Evolutionary conservation across 2,113 vertebrate genomes (phyloP).

Genomic region (Oplegnathus fasciatus): DNA sequence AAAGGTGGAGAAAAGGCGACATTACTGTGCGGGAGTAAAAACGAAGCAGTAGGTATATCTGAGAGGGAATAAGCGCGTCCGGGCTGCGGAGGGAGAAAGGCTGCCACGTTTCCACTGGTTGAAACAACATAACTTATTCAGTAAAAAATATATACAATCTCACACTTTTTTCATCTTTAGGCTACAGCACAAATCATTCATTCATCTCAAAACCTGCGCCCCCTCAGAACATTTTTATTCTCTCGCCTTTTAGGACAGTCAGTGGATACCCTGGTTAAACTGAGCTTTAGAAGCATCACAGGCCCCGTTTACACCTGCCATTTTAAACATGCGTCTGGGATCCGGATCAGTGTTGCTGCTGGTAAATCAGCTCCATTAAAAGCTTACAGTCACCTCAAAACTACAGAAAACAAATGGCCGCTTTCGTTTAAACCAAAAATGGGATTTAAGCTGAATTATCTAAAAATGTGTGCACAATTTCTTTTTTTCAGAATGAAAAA

Average conservation of each 20-base stretch:
- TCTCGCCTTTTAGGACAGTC: constrained; percentile 63
- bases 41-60: constrained; percentile 47
- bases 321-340: constrained; percentile 53
- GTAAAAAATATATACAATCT: constrained; percentile 97
- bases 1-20: constrained; percentile 69
- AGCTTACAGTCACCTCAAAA: not conserved
- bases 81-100: constrained; percentile 57
- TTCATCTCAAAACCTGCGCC: constrained; percentile 60
- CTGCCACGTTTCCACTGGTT: constrained; percentile 75
- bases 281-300: constrained; percentile 80
- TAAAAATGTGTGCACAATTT: not conserved
- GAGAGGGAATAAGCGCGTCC: constrained; percentile 47
- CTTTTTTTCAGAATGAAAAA: not conserved
- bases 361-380: not conserved
- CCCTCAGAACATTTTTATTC: constrained; percentile 10
- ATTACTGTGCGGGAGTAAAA: constrained; percentile 61
- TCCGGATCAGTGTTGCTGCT: constrained; percentile 64
- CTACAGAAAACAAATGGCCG: no score
- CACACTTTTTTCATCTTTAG: constrained; percentile 82
- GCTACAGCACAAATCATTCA: constrained; percentile 84
- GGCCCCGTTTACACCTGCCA: constrained; percentile 67
- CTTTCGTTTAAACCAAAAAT: not conserved
- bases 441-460: not conserved
- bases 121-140: constrained; percentile 93
- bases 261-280: constrained; percentile 81